A percentile compares a stretch with the other conserved stretches of the same genome.
Evolutionary conservation across 2,888 invertebrate species (phyloP).

Genomic region (Dasysyrphus albostriatus): DNA sequence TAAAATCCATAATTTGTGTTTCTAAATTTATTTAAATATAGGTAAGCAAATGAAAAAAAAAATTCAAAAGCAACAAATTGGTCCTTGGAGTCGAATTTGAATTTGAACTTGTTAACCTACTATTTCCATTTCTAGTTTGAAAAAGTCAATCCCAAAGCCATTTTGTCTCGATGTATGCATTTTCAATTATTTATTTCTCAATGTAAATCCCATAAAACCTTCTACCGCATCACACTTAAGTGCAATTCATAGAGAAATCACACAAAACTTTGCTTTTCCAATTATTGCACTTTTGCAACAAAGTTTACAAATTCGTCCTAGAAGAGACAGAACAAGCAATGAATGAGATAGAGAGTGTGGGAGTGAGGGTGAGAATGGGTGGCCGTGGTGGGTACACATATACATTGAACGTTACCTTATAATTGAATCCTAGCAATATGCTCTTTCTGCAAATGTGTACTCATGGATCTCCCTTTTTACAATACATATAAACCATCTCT

Average conservation of each 20-base stretch:
- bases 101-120: conserved; percentile 4
- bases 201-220: conserved; percentile 19
- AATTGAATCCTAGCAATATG: conserved; percentile 50
- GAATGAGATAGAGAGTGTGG: background rate
- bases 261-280: conserved; percentile 55
- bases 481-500: conserved; percentile 6
- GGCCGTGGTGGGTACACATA: no score
- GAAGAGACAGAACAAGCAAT: background rate
- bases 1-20: no score
- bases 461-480: background rate
- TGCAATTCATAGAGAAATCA: conserved; percentile 39
- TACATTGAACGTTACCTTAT: conserved; percentile 27
- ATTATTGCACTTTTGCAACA: conserved; percentile 60
- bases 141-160: conserved; percentile 20
- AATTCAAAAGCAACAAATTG: background rate
- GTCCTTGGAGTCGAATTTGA: conserved; percentile 7
- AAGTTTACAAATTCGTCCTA: conserved; percentile 43
- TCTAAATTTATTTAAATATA: no score
- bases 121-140: background rate
- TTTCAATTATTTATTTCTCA: conserved; percentile 37
- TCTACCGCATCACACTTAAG: conserved; percentile 16
- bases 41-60: background rate
- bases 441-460: conserved; percentile 5
- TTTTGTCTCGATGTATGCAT: background rate
- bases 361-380: no score